phyloP scores from a whole-genome alignment of 2,797 vertebrate genomes.

The Rhyacichthys aspro region DNA sequence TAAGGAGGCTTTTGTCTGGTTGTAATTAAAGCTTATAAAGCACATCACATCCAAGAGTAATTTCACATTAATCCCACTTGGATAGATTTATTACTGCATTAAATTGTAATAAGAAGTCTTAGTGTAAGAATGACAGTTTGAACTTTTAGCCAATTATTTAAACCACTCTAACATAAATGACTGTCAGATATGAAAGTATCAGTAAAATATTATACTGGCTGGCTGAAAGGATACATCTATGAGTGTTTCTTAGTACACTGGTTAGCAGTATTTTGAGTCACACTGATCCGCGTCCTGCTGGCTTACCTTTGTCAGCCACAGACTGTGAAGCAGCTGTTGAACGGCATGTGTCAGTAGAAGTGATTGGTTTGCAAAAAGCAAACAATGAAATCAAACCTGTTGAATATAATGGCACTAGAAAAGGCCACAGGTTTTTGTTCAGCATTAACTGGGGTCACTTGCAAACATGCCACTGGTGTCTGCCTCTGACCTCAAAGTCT shows the following conservation, averaged over 20 bases:
- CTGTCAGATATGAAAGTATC: too few relatives aligned
- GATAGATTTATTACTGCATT: conserved; percentile 21
- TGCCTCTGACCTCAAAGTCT: conserved; percentile 25
- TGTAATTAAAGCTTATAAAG: conserved; percentile 65
- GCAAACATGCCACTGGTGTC: conserved; percentile 32
- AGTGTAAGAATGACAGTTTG: neutral
- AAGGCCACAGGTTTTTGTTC: conserved; percentile 44
- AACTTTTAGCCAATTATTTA: neutral
- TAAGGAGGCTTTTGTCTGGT: conserved; percentile 62
- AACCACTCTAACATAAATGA: too few relatives aligned
- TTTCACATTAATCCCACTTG: conserved; percentile 38
- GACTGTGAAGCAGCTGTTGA: conserved; percentile 45
- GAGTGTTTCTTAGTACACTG: conserved; percentile 20
- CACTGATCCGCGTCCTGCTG: conserved; percentile 38
- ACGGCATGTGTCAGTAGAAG: conserved; percentile 42
- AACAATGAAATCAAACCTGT: conserved; percentile 58
- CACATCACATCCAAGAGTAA: conserved; percentile 39
- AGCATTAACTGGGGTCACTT: conserved; percentile 40
- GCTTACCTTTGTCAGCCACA: conserved; percentile 35
- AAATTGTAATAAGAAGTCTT: too few relatives aligned
- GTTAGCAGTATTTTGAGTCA: conserved; percentile 32
- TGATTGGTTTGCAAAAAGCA: conserved; percentile 45
- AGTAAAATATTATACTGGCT: too few relatives aligned
- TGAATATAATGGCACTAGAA: conserved; percentile 53
- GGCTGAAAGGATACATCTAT: too few relatives aligned